Conservation (phyloP, 2,797 vertebrate species). For the Sebastes itinus region DNA sequence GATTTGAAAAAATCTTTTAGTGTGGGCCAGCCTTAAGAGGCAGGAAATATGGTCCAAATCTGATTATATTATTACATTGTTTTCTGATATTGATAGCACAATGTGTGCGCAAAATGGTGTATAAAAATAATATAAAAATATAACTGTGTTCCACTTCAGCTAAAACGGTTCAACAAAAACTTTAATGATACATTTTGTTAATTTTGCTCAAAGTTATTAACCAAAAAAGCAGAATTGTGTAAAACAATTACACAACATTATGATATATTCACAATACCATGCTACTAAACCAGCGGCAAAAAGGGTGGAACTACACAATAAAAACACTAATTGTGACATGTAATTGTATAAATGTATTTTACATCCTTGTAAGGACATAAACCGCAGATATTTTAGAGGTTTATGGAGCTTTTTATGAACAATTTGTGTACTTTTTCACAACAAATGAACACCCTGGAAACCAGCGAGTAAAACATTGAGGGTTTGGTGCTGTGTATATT, state of each 20-base stretch:
- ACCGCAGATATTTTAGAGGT: conserved; percentile 28
- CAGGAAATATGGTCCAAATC: background rate
- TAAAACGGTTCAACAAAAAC: background rate
- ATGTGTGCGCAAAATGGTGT: background rate
- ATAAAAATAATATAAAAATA: background rate
- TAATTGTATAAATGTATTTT: conserved; percentile 21
- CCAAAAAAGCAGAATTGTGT: background rate
- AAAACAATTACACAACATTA: background rate
- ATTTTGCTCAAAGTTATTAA: background rate
- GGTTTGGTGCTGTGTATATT: background rate
- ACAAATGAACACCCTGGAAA: conserved; percentile 32
- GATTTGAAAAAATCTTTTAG: no score
- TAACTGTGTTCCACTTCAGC: background rate
- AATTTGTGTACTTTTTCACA: background rate
- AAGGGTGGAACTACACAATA: conserved; percentile 38
- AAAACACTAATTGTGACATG: conserved; percentile 27
- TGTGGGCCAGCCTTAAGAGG: no score
- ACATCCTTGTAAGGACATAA: conserved; percentile 15
- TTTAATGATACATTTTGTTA: background rate
- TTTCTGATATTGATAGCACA: background rate
- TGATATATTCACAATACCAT: background rate
- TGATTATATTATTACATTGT: background rate
- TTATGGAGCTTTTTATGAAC: conserved; percentile 45
- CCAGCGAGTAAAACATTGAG: background rate
- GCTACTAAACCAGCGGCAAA: background rate